Evolutionary conservation across 2,113 vertebrate genomes (phyloP).

Genomic region (Tychaedon coryphoeus): DNA sequence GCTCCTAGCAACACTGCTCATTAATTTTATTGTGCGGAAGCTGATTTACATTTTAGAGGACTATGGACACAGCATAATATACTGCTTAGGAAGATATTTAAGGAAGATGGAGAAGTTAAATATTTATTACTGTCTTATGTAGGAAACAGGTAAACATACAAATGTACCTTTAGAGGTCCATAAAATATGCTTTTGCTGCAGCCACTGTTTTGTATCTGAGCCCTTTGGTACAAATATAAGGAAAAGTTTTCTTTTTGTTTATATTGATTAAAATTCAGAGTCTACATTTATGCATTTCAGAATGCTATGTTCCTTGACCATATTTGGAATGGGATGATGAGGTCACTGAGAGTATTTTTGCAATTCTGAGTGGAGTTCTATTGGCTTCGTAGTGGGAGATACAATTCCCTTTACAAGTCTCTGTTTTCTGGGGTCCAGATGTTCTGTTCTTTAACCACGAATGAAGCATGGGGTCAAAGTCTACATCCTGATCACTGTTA

Average conservation of each 20-base stretch:
- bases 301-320: not conserved
- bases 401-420: not conserved
- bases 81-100: not conserved
- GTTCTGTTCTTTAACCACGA: not conserved
- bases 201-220: not conserved
- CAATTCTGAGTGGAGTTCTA: not conserved
- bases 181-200: not conserved
- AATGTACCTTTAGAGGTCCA: not conserved
- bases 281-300: not conserved
- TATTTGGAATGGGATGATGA: not conserved
- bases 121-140: not conserved
- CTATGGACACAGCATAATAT: not conserved
- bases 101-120: not conserved
- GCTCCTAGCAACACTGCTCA: conserved; percentile 19
- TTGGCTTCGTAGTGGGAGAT: not conserved
- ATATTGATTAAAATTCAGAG: not conserved
- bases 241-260: not conserved
- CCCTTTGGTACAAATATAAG: not conserved
- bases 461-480: not conserved
- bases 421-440: not conserved
- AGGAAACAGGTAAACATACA: not conserved
- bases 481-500: not conserved
- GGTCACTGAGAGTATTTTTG: not conserved
- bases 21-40: not conserved
- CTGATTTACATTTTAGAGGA: not conserved